phyloP scores from a whole-genome alignment of 2,888 invertebrate species.

The Mamestra brassicae region DNA sequence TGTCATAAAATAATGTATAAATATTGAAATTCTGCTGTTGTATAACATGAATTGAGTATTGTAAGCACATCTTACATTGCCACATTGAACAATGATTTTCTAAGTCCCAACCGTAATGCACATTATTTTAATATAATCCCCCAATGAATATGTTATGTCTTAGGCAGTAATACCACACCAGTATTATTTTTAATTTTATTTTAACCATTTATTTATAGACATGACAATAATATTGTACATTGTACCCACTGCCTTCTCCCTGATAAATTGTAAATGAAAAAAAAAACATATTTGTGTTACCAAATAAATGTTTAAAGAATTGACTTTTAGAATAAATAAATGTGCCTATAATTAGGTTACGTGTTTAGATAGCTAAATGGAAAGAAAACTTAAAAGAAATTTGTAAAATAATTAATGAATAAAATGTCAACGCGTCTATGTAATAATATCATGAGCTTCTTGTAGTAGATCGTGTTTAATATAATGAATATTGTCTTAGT shows the following conservation, averaged over 20 bases:
- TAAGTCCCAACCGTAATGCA: neutral
- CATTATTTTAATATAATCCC: constrained; percentile 3
- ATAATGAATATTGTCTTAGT: constrained; percentile 54
- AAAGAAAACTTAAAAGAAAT: constrained; percentile 72
- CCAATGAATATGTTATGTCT: constrained; percentile 15
- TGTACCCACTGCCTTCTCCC: constrained; percentile 61
- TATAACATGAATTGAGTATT: constrained; percentile 17
- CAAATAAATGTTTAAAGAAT: constrained; percentile 51
- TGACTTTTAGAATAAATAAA: constrained; percentile 76
- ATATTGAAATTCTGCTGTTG: constrained; percentile 28
- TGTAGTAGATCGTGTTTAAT: constrained; percentile 71
- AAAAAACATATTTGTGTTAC: constrained; percentile 34
- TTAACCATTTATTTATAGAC: constrained; percentile 49
- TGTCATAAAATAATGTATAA: constrained; percentile 44
- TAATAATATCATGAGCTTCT: constrained; percentile 82
- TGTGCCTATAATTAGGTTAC: constrained; percentile 87
- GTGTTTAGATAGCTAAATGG: constrained; percentile 81
- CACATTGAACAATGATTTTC: neutral
- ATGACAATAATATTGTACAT: constrained; percentile 66
- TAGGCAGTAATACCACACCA: constrained; percentile 58
- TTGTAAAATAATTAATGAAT: constrained; percentile 76
- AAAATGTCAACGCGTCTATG: constrained; percentile 76
- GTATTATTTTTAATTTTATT: constrained; percentile 59
- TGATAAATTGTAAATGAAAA: constrained; percentile 36
- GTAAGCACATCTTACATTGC: constrained; percentile 14